These are phyloP conservation scores for Zonitis immaculata DNA, from an alignment of 2,888 invertebrate genomes.

Conservation along the genomic window DNA sequence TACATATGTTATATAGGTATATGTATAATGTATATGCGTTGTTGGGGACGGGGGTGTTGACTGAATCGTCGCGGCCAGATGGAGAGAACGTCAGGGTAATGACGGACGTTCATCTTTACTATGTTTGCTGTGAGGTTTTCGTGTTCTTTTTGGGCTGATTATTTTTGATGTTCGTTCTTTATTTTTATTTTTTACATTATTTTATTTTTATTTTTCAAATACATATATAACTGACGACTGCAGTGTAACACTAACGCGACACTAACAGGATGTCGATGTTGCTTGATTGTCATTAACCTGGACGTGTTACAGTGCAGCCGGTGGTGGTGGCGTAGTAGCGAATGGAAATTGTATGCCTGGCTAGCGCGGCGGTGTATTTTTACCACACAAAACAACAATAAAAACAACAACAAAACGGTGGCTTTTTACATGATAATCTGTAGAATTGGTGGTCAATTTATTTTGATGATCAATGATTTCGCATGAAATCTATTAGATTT, in stretches of 20 bases:
- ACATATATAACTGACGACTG: conserved; percentile 47
- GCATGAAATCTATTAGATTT: conserved; percentile 13
- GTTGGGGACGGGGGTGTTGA: not conserved
- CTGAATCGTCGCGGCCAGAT: conserved; percentile 2
- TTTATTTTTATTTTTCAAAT: conserved; percentile 4
- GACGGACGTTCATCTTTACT: conserved; percentile 29
- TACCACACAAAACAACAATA: too few relatives aligned
- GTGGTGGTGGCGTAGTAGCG: conserved; percentile 46
- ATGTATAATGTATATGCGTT: not conserved
- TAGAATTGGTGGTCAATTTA: conserved; percentile 13
- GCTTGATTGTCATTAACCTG: conserved; percentile 46
- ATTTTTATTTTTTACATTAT: not conserved
- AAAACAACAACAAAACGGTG: conserved; percentile 5
- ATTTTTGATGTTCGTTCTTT: conserved; percentile 47
- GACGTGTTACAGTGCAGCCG: conserved; percentile 49
- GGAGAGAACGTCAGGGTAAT: conserved; percentile 13
- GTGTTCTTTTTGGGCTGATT: conserved; percentile 48
- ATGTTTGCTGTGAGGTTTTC: conserved; percentile 51
- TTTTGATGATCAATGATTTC: conserved; percentile 4
- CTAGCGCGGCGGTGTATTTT: conserved; percentile 30
- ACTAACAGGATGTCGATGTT: conserved; percentile 49
- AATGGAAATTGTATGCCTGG: conserved; percentile 43
- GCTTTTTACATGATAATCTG: conserved; percentile 13
- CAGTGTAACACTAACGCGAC: conserved; percentile 51
- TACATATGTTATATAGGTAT: too few relatives aligned